Conservation (phyloP, 2,888 invertebrate species). For the Apotomis betuletana region DNA sequence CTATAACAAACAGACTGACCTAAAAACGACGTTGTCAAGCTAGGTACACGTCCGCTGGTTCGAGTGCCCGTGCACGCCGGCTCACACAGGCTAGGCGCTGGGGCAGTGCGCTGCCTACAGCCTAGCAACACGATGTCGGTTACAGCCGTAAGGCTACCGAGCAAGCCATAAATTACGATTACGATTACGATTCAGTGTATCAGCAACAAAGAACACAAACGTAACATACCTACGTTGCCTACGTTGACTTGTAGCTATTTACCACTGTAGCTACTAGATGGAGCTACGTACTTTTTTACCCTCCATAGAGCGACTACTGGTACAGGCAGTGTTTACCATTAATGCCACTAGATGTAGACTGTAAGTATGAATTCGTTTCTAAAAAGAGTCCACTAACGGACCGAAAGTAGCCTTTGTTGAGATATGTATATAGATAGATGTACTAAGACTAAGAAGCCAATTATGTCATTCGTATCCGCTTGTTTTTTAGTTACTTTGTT, state of each 20-base stretch:
- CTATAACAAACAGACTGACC: too few species aligned
- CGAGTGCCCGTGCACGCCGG: too few species aligned
- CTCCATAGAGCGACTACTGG: too few species aligned
- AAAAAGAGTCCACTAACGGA: neutral
- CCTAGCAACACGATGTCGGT: too few species aligned
- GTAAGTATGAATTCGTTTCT: neutral
- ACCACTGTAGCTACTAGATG: slow-evolving; percentile 20
- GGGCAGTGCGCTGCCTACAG: too few species aligned
- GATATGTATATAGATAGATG: neutral
- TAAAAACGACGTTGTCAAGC: too few species aligned
- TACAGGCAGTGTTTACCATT: neutral
- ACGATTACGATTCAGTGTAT: slow-evolving; percentile 5
- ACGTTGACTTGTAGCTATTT: neutral
- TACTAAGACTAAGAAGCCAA: neutral
- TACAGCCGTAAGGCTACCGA: too few species aligned
- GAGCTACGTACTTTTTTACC: neutral
- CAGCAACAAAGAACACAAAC: neutral
- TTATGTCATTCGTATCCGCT: too few species aligned
- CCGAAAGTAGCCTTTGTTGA: neutral
- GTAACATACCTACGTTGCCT: neutral
- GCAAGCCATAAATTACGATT: too few species aligned
- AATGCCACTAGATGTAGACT: neutral
- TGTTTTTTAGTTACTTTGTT: neutral
- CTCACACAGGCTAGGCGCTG: too few species aligned
- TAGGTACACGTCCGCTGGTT: too few species aligned